Percentiles rank a stretch among this genome's conserved stretches.
These are phyloP conservation scores for Heliconius hewitsoni DNA, from an alignment of 1,140 invertebrate species.

Conservation along the genomic window DNA sequence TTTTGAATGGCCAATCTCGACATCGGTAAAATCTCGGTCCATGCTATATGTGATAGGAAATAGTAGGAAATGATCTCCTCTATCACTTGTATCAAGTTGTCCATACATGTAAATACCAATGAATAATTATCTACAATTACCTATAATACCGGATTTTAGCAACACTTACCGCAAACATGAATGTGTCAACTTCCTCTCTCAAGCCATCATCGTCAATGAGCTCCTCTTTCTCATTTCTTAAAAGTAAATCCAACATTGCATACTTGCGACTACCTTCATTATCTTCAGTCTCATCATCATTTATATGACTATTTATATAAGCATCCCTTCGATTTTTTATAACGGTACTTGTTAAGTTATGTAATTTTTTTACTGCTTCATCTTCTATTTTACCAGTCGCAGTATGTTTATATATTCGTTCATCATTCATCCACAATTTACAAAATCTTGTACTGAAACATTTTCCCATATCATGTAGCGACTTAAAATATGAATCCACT, in stretches of 20 bases:
- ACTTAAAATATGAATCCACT: not conserved
- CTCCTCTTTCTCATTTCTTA: constrained; percentile 17
- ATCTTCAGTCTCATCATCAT: not conserved
- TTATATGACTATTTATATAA: not conserved
- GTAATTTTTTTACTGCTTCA: constrained; percentile 4
- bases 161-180: constrained; percentile 24
- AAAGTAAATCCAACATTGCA: constrained; percentile 22
- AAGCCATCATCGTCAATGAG: constrained; percentile 11
- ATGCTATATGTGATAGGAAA: no score
- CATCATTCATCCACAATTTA: not conserved
- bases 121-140: no score
- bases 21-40: no score
- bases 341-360: not conserved
- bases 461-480: not conserved
- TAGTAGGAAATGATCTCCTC: no score
- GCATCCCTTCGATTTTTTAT: not conserved
- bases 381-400: constrained; percentile 2
- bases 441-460: constrained; percentile 6
- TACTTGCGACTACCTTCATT: constrained; percentile 5
- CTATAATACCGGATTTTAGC: no score
- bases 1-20: no score
- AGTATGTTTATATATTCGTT: not conserved
- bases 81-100: no score
- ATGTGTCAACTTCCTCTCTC: constrained; percentile 28
- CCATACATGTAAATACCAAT: no score